These are phyloP conservation scores for Achlya flavicornis DNA, from an alignment of 2,888 invertebrate species.

Conservation along the genomic window DNA sequence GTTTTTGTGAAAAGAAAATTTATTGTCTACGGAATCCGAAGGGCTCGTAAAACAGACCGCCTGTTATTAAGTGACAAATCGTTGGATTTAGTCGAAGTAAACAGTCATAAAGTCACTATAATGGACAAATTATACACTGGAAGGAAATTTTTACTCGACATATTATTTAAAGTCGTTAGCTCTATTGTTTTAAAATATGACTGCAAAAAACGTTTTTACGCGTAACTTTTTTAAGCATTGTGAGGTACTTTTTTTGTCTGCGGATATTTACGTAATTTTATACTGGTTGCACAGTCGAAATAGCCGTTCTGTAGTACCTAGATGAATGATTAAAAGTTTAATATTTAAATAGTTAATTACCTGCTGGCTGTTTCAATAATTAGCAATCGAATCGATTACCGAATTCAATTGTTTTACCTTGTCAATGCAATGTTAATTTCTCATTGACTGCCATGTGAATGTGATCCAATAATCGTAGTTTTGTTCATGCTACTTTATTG, in stretches of 20 bases:
- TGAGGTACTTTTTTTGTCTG: background rate
- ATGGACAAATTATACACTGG: constrained; percentile 68
- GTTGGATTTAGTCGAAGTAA: constrained; percentile 60
- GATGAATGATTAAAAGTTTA: constrained; percentile 58
- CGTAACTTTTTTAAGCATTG: background rate
- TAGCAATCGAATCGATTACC: constrained; percentile 54
- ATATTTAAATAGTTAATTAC: constrained; percentile 63
- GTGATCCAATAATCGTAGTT: constrained; percentile 28
- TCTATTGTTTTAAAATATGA: constrained; percentile 24
- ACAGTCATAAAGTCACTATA: constrained; percentile 66
- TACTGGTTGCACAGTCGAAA: background rate
- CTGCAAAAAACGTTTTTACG: constrained; percentile 11
- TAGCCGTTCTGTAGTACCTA: background rate
- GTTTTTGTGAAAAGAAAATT: constrained; percentile 68
- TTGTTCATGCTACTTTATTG: constrained; percentile 49
- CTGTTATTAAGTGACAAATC: constrained; percentile 75
- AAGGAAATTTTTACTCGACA: constrained; percentile 56
- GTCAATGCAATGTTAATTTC: constrained; percentile 62
- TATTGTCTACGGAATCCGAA: constrained; percentile 54
- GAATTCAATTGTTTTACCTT: constrained; percentile 64
- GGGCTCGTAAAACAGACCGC: constrained; percentile 66
- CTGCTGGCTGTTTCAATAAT: constrained; percentile 59
- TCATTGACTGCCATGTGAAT: constrained; percentile 55
- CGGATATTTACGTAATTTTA: background rate
- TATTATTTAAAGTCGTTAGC: constrained; percentile 22